Conservation (phyloP, 37 sponge, comb jelly and placozoan genomes). For the Oopsacas minuta region DNA sequence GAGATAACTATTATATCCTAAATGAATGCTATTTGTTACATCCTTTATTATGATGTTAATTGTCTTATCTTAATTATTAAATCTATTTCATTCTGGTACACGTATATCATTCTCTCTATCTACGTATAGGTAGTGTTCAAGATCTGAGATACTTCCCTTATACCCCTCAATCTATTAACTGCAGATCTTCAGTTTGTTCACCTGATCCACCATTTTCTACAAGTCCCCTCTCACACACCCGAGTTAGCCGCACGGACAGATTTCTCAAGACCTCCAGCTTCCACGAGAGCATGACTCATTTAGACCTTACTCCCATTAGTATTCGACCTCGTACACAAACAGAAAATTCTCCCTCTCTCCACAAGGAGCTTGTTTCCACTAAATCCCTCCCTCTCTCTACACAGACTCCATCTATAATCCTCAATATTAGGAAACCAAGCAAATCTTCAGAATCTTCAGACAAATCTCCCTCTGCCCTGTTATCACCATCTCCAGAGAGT, state of each 20-base stretch:
- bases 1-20: too few relatives aligned
- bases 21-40: too few relatives aligned
- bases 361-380: not conserved
- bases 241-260: not conserved
- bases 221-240: not conserved
- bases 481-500: not conserved
- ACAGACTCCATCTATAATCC: not conserved
- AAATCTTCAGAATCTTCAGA: not conserved
- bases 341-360: not conserved
- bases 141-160: not conserved
- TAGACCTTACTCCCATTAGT: not conserved
- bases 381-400: not conserved
- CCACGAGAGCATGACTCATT: not conserved
- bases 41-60: too few relatives aligned
- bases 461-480: not conserved
- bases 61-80: too few relatives aligned
- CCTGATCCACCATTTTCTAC: not conserved
- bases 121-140: not conserved
- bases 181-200: not conserved
- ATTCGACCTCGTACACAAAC: not conserved
- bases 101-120: too few relatives aligned
- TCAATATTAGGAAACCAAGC: not conserved
- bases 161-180: not conserved
- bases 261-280: not conserved
- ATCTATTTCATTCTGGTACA: too few relatives aligned